Evolutionary conservation across 2,888 invertebrate species (phyloP).

Genomic region (Dryococelus australis): DNA sequence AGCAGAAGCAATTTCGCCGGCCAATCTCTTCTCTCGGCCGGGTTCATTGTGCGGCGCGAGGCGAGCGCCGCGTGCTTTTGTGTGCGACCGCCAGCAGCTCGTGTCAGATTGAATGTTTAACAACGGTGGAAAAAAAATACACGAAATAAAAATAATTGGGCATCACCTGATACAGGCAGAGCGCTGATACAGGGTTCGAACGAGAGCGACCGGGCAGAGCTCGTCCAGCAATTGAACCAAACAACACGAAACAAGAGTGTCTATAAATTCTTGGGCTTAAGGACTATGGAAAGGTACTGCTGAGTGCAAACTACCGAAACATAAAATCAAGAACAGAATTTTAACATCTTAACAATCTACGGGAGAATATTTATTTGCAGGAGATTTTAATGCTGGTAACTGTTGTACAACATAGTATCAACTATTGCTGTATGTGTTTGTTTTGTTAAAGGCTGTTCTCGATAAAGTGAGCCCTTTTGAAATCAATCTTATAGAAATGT

Average conservation of each 20-base stretch:
- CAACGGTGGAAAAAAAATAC: not conserved
- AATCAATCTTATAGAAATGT: too few relatives aligned
- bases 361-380: too few relatives aligned
- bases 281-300: too few relatives aligned
- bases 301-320: too few relatives aligned
- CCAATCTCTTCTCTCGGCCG: not conserved
- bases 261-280: too few relatives aligned
- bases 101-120: not conserved
- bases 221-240: not conserved
- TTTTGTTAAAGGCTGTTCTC: too few relatives aligned
- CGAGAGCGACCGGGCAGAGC: not conserved
- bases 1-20: not conserved
- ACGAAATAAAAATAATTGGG: not conserved
- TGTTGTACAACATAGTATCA: too few relatives aligned
- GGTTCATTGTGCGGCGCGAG: not conserved
- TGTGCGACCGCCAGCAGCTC: not conserved
- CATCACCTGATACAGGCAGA: not conserved
- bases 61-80: not conserved
- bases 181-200: not conserved
- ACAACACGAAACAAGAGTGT: not conserved
- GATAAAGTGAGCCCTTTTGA: too few relatives aligned
- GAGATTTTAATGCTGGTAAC: too few relatives aligned
- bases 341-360: too few relatives aligned
- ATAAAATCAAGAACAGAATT: too few relatives aligned
- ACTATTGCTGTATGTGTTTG: too few relatives aligned